Evolutionary conservation across 1,140 invertebrate species (phyloP).

Genomic region (Glossosoma conforme): DNA sequence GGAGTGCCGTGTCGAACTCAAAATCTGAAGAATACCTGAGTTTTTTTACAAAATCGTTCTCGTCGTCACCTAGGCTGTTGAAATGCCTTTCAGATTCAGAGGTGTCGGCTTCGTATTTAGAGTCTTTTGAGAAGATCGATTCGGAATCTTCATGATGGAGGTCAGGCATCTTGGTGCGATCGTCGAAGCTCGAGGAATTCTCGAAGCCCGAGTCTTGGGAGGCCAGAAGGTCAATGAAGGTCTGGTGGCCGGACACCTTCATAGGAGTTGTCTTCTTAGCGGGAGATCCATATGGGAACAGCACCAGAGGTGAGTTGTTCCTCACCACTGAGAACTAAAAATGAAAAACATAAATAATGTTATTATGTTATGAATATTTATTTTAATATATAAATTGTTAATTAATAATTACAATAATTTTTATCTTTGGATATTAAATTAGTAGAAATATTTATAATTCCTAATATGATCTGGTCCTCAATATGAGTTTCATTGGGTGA

Average conservation of each 20-base stretch:
- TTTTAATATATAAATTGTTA: not conserved
- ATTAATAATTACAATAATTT: not conserved
- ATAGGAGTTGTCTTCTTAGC: not conserved
- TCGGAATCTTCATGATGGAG: not conserved
- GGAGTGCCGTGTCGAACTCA: slow-evolving; percentile 37
- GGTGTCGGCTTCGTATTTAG: slow-evolving; percentile 7
- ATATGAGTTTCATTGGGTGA: too few species aligned
- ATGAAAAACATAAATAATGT: not conserved
- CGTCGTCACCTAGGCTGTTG: not conserved
- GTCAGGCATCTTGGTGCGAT: not conserved
- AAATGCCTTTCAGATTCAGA: slow-evolving; percentile 12
- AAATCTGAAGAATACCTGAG: slow-evolving; percentile 6
- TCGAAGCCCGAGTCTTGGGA: slow-evolving; percentile 29
- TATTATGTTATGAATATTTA: slow-evolving; percentile 1
- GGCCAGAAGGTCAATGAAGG: not conserved
- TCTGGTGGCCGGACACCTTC: not conserved
- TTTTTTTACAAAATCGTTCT: not conserved
- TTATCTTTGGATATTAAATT: not conserved
- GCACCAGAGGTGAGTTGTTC: not conserved
- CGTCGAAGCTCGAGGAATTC: slow-evolving; percentile 21
- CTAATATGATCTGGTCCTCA: not conserved
- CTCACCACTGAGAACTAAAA: slow-evolving; percentile 26
- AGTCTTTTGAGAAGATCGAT: not conserved
- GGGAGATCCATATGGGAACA: not conserved
- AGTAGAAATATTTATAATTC: not conserved